Evolutionary conservation across 2,888 invertebrate genomes (phyloP), one percentile per base, ranked within the genome.

Genomic region (Andrena minutula): DNA sequence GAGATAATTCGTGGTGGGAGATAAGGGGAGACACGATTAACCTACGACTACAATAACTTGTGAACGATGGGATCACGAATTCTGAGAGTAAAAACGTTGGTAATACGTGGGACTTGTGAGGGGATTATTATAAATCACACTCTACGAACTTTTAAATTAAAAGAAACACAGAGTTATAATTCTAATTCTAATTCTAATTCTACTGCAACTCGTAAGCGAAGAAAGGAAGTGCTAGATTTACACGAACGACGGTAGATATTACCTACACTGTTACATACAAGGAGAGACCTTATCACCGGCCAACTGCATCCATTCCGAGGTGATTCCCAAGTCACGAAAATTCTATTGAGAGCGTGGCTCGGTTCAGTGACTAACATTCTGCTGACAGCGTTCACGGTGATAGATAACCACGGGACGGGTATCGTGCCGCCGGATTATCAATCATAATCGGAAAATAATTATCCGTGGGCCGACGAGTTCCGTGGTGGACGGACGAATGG

Each of bases 391-490:
- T 75, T 65, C 23, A 64, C 60, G 47, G 71, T 84, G 87, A 84
- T 88, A 88, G 88, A 87, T 86, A 87, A 74, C 79, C 70, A 60
- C 64, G 30, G 47, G 23, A 63, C 53, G 69, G 35, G 72, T 66
- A 64, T 60, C 81, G 79, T 69, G 82, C 61, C 83, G 76, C 26
- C 32, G 82, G 85, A 85, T 88, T 85, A 90, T 90, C 84, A 90
- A 90, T 90, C 89, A 90, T 87, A 87, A 90, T 89, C 87, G 89
- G 86, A 88, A 90, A 89, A 89, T 89, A 89, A 88, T 90, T 88
- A 90, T 89, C 85, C 80, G 56, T 28, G 78, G 23, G 75, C 71
- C 76, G 77, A 47, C 73, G 84, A 73, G 78, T 73, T 75, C 78
- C 71, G 74, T 74, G 75, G 58, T 58, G 63, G 83, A 35, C 58